Percentiles rank a stretch among this genome's conserved stretches.
These are phyloP conservation scores for Nerophis ophidion DNA, from an alignment of 2,113 vertebrate species.

Conservation along the genomic window DNA sequence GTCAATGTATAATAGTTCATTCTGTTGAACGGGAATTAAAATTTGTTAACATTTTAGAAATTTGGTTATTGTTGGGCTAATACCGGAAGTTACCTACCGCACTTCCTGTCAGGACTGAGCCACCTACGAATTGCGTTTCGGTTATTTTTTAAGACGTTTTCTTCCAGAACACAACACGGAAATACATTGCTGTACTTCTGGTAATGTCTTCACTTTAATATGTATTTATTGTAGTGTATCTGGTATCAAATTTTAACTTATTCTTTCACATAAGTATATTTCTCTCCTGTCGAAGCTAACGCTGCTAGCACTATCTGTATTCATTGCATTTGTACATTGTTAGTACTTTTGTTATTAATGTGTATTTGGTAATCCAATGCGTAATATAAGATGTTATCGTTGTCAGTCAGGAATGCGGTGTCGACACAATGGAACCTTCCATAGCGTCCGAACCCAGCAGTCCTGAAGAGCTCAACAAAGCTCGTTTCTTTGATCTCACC, in stretches of 20 bases:
- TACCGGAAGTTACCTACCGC: neutral
- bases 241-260: neutral
- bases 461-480: conserved; percentile 47
- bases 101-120: neutral
- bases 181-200: neutral
- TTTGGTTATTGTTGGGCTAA: neutral
- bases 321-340: too few species aligned
- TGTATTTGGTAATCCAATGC: too few species aligned
- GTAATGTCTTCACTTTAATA: neutral
- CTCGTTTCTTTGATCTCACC: conserved; percentile 41
- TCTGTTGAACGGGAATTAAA: neutral
- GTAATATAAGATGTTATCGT: neutral
- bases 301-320: neutral
- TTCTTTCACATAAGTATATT: neutral
- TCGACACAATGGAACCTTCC: conserved; percentile 12
- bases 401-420: neutral
- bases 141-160: neutral
- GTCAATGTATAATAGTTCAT: too few species aligned
- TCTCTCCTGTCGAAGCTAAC: neutral
- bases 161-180: neutral
- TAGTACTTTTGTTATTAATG: too few species aligned
- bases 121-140: too few species aligned
- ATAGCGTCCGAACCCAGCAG: conserved; percentile 43
- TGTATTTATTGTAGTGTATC: neutral
- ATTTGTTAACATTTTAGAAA: neutral